phyloP scores from a whole-genome alignment of 2,888 invertebrate genomes.

The Erebia epiphron region DNA sequence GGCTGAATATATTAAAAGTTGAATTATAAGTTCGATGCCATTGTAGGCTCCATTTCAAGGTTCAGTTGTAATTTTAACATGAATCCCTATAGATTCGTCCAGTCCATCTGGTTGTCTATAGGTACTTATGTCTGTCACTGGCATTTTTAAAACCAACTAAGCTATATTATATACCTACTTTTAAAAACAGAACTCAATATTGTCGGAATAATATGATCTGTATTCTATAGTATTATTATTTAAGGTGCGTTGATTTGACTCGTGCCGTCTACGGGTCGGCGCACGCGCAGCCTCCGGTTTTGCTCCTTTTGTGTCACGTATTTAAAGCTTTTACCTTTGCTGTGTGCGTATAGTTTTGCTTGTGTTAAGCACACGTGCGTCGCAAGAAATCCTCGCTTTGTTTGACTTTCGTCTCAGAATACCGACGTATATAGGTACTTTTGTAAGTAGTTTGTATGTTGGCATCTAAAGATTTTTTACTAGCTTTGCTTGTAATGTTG shows the following conservation, averaged over 20 bases:
- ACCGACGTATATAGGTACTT: not conserved
- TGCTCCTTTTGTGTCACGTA: conserved; percentile 77
- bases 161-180: too few relatives aligned
- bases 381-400: conserved; percentile 35
- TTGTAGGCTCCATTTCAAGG: not conserved
- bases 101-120: too few relatives aligned
- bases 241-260: conserved; percentile 60
- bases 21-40: conserved; percentile 7
- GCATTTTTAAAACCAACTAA: too few relatives aligned
- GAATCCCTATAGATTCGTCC: too few relatives aligned
- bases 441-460: not conserved
- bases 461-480: not conserved
- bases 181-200: not conserved
- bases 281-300: conserved; percentile 79
- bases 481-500: not conserved
- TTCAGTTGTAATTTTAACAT: too few relatives aligned
- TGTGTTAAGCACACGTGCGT: conserved; percentile 55
- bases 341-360: conserved; percentile 35
- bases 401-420: conserved; percentile 21
- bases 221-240: not conserved
- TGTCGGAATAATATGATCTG: conserved; percentile 3
- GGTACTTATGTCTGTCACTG: too few relatives aligned
- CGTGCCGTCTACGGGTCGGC: conserved; percentile 77
- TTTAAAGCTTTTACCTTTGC: conserved; percentile 62
- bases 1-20: conserved; percentile 10